Evolutionary conservation across 2,797 vertebrate species (phyloP).

Genomic region (Girardinus metallicus): DNA sequence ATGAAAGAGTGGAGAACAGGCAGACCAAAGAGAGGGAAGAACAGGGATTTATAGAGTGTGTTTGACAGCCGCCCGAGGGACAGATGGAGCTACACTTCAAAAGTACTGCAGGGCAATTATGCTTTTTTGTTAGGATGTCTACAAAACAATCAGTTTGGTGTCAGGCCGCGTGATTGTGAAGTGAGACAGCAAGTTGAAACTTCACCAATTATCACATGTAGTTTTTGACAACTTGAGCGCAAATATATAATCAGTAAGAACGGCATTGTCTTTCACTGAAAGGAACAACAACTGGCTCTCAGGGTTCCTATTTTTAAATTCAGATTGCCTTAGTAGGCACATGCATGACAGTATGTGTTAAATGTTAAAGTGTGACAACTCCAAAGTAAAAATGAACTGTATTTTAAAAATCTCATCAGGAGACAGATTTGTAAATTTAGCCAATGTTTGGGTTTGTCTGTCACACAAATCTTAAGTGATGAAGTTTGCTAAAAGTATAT

Average conservation of each 20-base stretch:
- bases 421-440: not conserved
- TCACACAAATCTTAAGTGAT: not conserved
- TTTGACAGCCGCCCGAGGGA: conserved; percentile 1
- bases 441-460: not conserved
- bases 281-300: not conserved
- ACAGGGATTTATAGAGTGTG: not conserved
- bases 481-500: not conserved
- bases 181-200: conserved; percentile 10
- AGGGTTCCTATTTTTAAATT: not conserved
- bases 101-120: not conserved
- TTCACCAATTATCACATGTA: conserved; percentile 3
- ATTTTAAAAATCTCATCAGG: not conserved
- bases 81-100: conserved; percentile 9
- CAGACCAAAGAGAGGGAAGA: not conserved
- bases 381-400: not conserved
- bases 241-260: not conserved
- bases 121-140: conserved; percentile 2
- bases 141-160: conserved; percentile 10
- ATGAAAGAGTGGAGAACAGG: conserved; percentile 14
- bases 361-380: not conserved
- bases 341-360: not conserved
- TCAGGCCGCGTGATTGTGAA: not conserved
- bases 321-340: not conserved
- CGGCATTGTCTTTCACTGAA: not conserved
- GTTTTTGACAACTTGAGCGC: conserved; percentile 1